A percentile compares a stretch with the other conserved stretches of the same genome.
Evolutionary conservation across 2,113 vertebrate genomes (phyloP).

Genomic region (Acrocephalus arundinaceus): DNA sequence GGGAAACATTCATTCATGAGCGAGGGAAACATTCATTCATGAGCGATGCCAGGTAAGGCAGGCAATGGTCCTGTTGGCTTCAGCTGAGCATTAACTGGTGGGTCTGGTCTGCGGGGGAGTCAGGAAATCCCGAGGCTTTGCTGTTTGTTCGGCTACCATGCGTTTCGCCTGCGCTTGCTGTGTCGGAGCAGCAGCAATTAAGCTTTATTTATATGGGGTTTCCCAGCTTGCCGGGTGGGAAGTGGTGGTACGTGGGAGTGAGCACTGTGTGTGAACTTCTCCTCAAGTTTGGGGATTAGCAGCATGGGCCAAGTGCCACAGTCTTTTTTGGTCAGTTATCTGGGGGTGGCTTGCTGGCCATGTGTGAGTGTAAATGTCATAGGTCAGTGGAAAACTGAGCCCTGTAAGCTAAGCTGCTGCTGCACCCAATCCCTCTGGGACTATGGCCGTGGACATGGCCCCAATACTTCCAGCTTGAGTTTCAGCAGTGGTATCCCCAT

Average conservation of each 20-base stretch:
- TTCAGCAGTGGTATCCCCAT: not conserved
- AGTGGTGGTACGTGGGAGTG: slow-evolving; percentile 26
- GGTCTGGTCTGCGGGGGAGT: not conserved
- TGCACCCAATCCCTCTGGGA: rapidly evolving
- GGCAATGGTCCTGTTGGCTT: not conserved
- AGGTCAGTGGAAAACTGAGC: slow-evolving; percentile 16
- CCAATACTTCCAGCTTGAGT: not conserved
- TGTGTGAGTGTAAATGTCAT: not conserved
- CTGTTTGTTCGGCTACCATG: not conserved
- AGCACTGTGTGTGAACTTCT: not conserved
- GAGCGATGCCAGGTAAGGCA: not conserved
- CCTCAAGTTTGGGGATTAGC: slow-evolving; percentile 51
- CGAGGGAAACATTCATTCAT: not conserved
- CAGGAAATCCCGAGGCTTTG: slow-evolving; percentile 17
- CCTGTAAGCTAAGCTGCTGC: not conserved
- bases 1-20: not conserved
- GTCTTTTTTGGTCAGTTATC: slow-evolving; percentile 57
- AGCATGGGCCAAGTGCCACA: not conserved
- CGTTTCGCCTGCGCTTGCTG: not conserved
- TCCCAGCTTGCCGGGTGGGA: slow-evolving; percentile 26
- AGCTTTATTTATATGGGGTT: slow-evolving; percentile 54
- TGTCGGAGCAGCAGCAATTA: not conserved
- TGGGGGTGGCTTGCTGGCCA: not conserved
- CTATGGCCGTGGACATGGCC: rapidly evolving
- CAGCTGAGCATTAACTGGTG: not conserved